Evolutionary conservation across 2,888 invertebrate genomes (phyloP).

Genomic region (Drosophila pullipes): DNA sequence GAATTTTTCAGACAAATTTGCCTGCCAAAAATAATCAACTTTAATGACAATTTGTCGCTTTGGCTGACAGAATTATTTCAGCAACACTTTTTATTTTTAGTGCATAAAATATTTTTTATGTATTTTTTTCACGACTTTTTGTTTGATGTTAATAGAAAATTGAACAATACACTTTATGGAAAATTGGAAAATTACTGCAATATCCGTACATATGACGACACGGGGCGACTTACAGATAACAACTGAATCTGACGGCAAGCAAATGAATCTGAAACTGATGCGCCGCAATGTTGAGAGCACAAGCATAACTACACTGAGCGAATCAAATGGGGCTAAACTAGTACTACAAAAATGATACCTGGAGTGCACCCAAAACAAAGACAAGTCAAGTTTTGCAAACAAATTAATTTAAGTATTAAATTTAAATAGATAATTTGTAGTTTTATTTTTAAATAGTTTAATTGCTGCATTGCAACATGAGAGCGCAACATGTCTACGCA

Average conservation of each 20-base stretch:
- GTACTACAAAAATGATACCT: background rate
- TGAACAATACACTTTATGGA: slow-evolving; percentile 26
- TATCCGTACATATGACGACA: slow-evolving; percentile 52
- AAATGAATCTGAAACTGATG: slow-evolving; percentile 68
- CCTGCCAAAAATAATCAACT: background rate
- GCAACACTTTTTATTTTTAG: background rate
- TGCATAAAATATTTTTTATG: background rate
- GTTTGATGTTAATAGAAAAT: slow-evolving; percentile 27
- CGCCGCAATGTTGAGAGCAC: slow-evolving; percentile 73
- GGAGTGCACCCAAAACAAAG: background rate
- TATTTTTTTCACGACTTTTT: slow-evolving; percentile 18
- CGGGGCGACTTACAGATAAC: slow-evolving; percentile 78
- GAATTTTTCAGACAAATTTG: background rate
- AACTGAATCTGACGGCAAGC: slow-evolving; percentile 63
- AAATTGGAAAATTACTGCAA: slow-evolving; percentile 26
- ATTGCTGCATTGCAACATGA: background rate
- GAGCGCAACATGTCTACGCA: slow-evolving; percentile 52
- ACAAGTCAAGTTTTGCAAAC: background rate
- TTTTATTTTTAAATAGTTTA: background rate
- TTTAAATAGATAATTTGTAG: background rate
- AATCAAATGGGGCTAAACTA: slow-evolving; percentile 10
- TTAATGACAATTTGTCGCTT: slow-evolving; percentile 4
- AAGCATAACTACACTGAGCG: slow-evolving; percentile 46
- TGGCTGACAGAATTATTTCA: background rate
- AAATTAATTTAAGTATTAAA: background rate